These are phyloP conservation scores for Ciconia nigra DNA, from an alignment of 2,797 vertebrate genomes.

Conservation along the genomic window DNA sequence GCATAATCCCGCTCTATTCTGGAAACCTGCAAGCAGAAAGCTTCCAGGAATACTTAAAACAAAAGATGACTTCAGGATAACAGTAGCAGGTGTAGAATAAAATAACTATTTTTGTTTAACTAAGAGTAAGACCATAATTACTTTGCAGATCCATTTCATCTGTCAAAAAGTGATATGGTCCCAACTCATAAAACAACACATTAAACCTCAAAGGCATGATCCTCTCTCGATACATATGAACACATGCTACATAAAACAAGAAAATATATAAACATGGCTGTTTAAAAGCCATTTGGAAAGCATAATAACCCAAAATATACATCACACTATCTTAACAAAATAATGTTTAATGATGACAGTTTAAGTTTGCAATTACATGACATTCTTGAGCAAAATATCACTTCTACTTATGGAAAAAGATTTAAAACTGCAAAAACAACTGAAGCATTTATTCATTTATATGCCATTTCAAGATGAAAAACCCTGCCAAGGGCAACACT, in stretches of 20 bases:
- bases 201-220: not conserved
- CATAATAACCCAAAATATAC: conserved; percentile 31
- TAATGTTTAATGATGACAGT: conserved; percentile 57
- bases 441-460: conserved; percentile 54
- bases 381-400: conserved; percentile 42
- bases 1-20: not conserved
- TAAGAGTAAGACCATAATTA: not conserved
- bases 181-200: conserved; percentile 4
- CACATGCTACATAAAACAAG: conserved; percentile 41
- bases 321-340: conserved; percentile 53
- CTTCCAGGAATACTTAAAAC: not conserved
- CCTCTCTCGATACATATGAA: not conserved
- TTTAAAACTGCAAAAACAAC: conserved; percentile 42
- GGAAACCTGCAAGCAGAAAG: not conserved
- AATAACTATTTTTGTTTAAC: conserved; percentile 8
- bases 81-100: conserved; percentile 3
- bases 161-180: not conserved
- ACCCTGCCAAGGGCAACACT: conserved; percentile 52
- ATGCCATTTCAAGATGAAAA: conserved; percentile 45
- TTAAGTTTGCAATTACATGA: conserved; percentile 46
- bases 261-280: conserved; percentile 28
- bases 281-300: conserved; percentile 39
- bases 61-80: not conserved
- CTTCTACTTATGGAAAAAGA: conserved; percentile 43
- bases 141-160: conserved; percentile 15